A percentile compares a stretch with the other conserved stretches of the same genome.
Conservation (phyloP, 1,140 invertebrate genomes). For the Chionoecetes opilio region DNA sequence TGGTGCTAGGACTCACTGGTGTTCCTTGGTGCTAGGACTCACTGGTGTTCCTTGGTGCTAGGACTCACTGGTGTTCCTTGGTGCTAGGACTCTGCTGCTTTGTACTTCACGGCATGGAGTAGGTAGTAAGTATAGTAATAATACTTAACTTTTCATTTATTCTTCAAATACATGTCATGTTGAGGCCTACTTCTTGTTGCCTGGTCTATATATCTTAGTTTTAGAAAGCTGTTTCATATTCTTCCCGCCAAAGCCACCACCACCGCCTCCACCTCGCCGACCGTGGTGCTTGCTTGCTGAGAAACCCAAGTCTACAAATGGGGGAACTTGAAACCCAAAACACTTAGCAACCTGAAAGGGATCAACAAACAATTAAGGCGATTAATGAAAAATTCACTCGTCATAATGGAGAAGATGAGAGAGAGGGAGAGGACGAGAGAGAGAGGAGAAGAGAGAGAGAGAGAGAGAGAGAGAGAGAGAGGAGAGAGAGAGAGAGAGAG, state of each 20-base stretch:
- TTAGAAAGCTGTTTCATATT: constrained; percentile 46
- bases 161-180: background rate
- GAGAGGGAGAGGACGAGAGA: no score
- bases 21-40: background rate
- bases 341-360: constrained; percentile 52
- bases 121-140: background rate
- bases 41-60: background rate
- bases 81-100: background rate
- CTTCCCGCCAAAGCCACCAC: constrained; percentile 37
- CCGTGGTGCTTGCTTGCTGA: background rate
- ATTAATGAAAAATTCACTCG: no score
- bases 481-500: no score
- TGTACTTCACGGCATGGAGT: background rate
- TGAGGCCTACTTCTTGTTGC: background rate
- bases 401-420: no score
- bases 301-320: constrained; percentile 53
- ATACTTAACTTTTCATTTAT: background rate
- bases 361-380: background rate
- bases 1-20: background rate
- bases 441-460: no score
- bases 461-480: no score
- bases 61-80: background rate
- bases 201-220: constrained; percentile 35
- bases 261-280: background rate
- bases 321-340: constrained; percentile 51